Base-by-base conservation (phyloP, 2,888 invertebrate genomes). In the Leptopilina syphax region DNA sequence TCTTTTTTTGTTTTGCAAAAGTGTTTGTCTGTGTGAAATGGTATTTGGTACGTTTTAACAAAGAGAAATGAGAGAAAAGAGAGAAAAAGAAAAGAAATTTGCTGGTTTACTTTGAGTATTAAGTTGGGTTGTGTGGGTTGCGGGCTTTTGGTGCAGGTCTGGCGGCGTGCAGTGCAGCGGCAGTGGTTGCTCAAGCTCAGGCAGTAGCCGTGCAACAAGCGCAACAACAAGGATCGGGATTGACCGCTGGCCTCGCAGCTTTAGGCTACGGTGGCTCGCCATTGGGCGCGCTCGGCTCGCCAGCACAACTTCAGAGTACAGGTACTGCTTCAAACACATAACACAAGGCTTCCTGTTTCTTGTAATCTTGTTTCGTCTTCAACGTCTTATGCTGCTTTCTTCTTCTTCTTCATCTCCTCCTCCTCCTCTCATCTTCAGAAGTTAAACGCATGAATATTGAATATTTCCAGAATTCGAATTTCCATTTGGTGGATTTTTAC, bases 121-220 rank as follows among this genome's bases (percentile, higher is more conserved):
- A 88, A 88, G 87, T 63, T 63, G 84, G 79, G 86, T 87, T 85
- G 89, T 89, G 87, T 89, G 89, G 89, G 87, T 88, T 86, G 88
- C 88, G 91, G 90, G 90, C 88, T 90, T 90, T 90, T 88, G 91
- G 92, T 91, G 89, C 91, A 94, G 95, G 95, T 89, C 92, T 95
- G 85, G 94, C 94, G 82, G 92, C 95, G 88, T 95, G 93, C 91
- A 94, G 94, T 85, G 93, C 93, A 86, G 91, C 91, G 79, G 91
- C 91, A 78, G 91, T 90, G 86, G 92, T 91, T 83, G 92, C 91
- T 80, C 91, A 91, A 85, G 92, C 91, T 82, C 92, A 92, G 84
- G 92, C 91, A 79, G 92, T 92, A 83, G 92, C 92, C 77, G 92
- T 91, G 80, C 92, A 92, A 83, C 92, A 92, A 88, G 92, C 91